These are phyloP conservation scores for Mormoops blainvillei DNA, from an alignment of 2,113 vertebrate species.

Conservation along the genomic window DNA sequence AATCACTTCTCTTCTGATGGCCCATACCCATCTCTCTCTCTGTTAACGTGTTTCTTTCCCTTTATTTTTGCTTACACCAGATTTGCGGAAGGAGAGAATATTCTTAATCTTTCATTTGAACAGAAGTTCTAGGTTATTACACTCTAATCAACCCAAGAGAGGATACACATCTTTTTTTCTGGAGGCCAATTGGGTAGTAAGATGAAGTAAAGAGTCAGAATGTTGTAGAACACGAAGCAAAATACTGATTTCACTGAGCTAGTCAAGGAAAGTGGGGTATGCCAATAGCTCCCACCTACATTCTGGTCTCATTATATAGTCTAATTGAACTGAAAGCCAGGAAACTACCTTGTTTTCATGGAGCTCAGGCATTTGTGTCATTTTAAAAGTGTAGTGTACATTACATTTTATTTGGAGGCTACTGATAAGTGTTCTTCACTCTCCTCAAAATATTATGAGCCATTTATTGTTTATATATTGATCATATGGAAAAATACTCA, in stretches of 20 bases:
- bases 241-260: neutral
- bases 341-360: neutral
- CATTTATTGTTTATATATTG: neutral
- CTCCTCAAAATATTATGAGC: neutral
- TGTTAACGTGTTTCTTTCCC: neutral
- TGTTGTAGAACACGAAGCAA: neutral
- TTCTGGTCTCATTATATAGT: neutral
- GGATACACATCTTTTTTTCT: neutral
- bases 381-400: neutral
- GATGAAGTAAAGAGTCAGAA: neutral
- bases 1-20: no score
- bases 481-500: neutral
- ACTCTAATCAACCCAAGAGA: neutral
- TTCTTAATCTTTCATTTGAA: neutral
- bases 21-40: neutral
- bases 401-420: neutral
- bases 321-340: neutral
- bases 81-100: neutral
- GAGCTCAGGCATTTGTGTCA: neutral
- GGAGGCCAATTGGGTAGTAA: neutral
- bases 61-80: neutral
- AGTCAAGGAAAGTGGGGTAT: neutral
- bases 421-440: neutral
- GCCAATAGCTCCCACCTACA: rapidly evolving
- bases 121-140: neutral